Evolutionary conservation across 2,888 invertebrate species (phyloP), one percentile per base, ranked within the genome.

Genomic region (Synanthedon tipuliformis): DNA sequence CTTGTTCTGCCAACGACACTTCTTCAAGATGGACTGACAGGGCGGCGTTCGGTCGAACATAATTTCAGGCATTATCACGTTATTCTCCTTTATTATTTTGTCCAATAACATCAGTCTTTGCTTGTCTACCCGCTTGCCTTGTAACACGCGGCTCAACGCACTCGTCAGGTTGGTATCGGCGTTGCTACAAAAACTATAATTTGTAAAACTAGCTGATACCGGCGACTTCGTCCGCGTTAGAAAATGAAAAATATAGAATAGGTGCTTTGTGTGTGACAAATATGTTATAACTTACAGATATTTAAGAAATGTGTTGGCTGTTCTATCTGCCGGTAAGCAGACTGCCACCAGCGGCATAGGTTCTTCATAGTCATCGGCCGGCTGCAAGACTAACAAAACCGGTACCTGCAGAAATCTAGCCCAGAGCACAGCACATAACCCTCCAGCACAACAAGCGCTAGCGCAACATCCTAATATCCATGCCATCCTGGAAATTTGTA

Each of bases 351-450:
- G 48, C 0, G 84, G 83, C 57, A 78, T 56, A 10, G 60, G 57
- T 15, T 62, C 56, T 53, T 1, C 55, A 49, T 8, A 56, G 57
- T 7, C 58, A 10, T 54, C 73, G 74, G 52, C 50, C 1, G 55
- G 27, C 12, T 57, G 60, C 5, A 78, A 61, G 40, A 71, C 66
- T 11, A 86, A 63, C 55, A 86, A 55, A 4, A 81, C 78, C 0
- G 86, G 85, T 41, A 78, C 64, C 50, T 79, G 65, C 49, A 69
- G 58, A 65, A 82, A 85, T 8, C 85, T 73, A 45, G 68, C 68
- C 85, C 85, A 85, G 55, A 87, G 64, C 54, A 78, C 81, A 0
- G 69, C 68, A 66, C 78, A 82, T 13, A 85, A 71, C 53, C 73
- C 54, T 10, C 75, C 81, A 0, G 83, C 81, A 57, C 82, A 81